phyloP scores from a whole-genome alignment of 2,797 vertebrate genomes.

The Hipposideros larvatus region DNA sequence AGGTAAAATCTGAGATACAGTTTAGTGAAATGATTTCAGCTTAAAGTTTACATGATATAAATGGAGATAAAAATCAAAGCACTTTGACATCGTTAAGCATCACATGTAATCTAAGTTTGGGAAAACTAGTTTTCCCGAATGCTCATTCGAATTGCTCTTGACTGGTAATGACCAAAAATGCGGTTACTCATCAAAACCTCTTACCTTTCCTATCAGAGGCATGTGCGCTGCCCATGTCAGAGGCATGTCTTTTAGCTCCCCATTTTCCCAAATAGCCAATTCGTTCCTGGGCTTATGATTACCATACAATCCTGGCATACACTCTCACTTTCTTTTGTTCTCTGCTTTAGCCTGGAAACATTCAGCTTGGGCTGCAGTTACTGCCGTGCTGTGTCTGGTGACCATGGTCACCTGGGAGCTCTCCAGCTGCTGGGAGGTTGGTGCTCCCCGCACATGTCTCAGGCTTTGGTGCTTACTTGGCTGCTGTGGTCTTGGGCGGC shows the following conservation, averaged over 20 bases:
- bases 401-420: not conserved
- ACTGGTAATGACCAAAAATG: not conserved
- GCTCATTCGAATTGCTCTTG: not conserved
- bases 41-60: not conserved
- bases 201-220: not conserved
- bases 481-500: fast-evolving
- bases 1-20: not conserved
- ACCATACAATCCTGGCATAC: not conserved
- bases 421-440: not conserved
- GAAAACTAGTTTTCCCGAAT: not conserved
- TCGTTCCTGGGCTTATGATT: not conserved
- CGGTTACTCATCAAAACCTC: not conserved
- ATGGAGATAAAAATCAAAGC: not conserved
- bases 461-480: not conserved
- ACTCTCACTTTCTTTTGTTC: not conserved
- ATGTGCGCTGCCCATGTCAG: not conserved
- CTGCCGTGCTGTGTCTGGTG: not conserved
- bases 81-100: not conserved
- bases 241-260: not conserved
- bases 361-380: not conserved
- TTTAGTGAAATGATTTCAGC: not conserved
- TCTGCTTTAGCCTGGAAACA: not conserved
- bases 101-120: not conserved
- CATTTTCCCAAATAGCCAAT: not conserved
- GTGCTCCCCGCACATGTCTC: not conserved